Evolutionary conservation across 2,113 vertebrate genomes (phyloP), one percentile per base, ranked within the genome.

Genomic region (Tiliqua scincoides): DNA sequence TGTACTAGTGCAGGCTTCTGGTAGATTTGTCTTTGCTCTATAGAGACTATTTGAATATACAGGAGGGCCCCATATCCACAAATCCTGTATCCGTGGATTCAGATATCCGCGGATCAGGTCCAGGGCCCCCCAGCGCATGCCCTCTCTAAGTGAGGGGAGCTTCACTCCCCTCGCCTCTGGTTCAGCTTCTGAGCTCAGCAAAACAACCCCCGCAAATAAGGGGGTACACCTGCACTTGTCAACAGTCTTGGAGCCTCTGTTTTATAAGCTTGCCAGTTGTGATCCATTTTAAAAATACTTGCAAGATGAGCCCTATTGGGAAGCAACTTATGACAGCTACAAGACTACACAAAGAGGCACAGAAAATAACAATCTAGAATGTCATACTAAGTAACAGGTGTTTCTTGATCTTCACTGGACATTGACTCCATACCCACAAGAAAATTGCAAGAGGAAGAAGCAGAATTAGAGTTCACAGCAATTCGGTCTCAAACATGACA

Each of bases 401-500:
- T n/a, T n/a, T 86, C 57, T 65, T 75, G 57, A 62, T 11, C 70
- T 90, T 25, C 74, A 10, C 1, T 77, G 35, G 59, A 54, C 1
- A 27, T 6, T 78, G 43, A 65, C 1, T 0, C 10, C 52, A 78
- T 52, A 32, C 0, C 0, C 82, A 88, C 59, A 81, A 84, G 84
- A 73, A 65, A 77, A 2, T 23, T 7, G 1, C 14, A 85, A 65
- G 76, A 86, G 75, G 32, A 43, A 85, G 62, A 43, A 89, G 77
- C 11, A 79, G 73, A 88, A 57, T 20, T 81, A 82, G 68, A n/a
- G 80, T 78, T 65, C 2, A 0, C 27, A 73, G 27, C 32, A 86
- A 85, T 84, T 89, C 83, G 18, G 35, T 57, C 75, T 65, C 79
- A 89, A 73, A 89, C 48, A 72, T 79, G 35, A 79, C 17, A n/a